Percentiles rank a stretch among this genome's conserved stretches.
phyloP scores from a whole-genome alignment of 2,888 invertebrate species.

The Sminthurinus aureus region DNA sequence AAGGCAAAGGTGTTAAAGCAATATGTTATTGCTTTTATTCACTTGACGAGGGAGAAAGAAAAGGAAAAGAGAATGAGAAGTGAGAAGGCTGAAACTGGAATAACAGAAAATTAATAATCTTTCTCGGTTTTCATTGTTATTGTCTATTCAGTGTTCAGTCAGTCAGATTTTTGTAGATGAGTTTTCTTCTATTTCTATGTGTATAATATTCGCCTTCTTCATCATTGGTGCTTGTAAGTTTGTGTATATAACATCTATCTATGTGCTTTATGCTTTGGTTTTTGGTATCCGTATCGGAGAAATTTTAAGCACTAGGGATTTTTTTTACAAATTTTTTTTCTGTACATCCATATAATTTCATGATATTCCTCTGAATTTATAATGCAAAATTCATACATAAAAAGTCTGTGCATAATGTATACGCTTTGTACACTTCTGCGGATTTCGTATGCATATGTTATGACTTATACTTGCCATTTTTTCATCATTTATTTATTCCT shows the following conservation, averaged over 20 bases:
- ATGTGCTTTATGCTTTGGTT: not conserved
- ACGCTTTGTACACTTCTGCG: too few species aligned
- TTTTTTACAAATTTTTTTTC: slow-evolving; percentile 1
- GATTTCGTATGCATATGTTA: not conserved
- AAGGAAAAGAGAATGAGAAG: not conserved
- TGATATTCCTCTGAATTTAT: not conserved
- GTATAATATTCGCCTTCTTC: not conserved
- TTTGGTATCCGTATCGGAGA: slow-evolving; percentile 2
- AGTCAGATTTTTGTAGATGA: not conserved
- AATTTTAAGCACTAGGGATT: slow-evolving; percentile 10
- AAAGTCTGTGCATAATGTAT: too few species aligned
- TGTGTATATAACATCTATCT: too few species aligned
- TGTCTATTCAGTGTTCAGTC: not conserved
- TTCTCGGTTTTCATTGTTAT: slow-evolving; percentile 32
- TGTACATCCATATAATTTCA: not conserved
- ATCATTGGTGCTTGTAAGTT: too few species aligned
- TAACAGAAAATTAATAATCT: slow-evolving; percentile 36
- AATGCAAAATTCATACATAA: too few species aligned
- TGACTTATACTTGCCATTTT: not conserved
- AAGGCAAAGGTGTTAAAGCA: slow-evolving; percentile 42
- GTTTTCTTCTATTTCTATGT: not conserved
- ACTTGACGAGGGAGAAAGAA: not conserved
- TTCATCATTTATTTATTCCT: not conserved
- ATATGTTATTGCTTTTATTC: slow-evolving; percentile 33
- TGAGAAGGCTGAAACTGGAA: slow-evolving; percentile 10